Base-by-base conservation (phyloP, 2,888 invertebrate species). In the Synergus japonicus region DNA sequence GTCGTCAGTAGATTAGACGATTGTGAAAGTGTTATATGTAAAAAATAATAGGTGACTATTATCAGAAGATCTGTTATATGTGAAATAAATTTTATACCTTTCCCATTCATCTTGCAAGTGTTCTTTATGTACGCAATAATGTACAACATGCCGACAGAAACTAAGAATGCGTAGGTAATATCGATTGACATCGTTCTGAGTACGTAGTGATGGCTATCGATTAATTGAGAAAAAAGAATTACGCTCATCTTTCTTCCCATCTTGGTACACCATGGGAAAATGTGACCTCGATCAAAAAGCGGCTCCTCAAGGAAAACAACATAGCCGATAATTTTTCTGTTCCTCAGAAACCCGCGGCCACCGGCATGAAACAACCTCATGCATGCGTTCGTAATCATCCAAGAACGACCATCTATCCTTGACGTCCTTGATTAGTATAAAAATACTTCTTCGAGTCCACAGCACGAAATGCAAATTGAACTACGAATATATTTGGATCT, bases 251-350 rank as follows among this genome's bases (percentile, higher is more conserved):
- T 58, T n/a, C 54, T 54, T 73, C 54, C 54, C 73, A 54, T 54
- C 37, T 54, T 73, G 9, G 54, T 49, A 46, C 69, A 69, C 15
- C 29, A 73, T 49, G 69, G 15, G 37, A 73, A 73, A 76, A 81
- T 76, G 77, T 81, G 84, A 82, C 85, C 86, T 86, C 85, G 83
- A 82, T 83, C 73, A 80, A 67, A 29, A 66, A 69, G 80, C 77
- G 77, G 76, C 82, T 83, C 83, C 83, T 83, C 88, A 88, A 89
- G 87, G 88, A 87, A 87, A 89, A 86, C 88, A 69, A 78, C 86
- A 84, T 88, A 81, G 80, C 81, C 43, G 78, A 81, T 82, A 83
- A 81, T 84, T 86, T 86, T 86, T 86, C 77, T 79, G 79, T 85
- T 83, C n/a, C 37, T 49, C 41, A 63, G 22, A 63, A 63, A 29